Evolutionary conservation across 2,797 vertebrate species (phyloP), one percentile per base, ranked within the genome.

Genomic region (Pangasius krempfi): DNA sequence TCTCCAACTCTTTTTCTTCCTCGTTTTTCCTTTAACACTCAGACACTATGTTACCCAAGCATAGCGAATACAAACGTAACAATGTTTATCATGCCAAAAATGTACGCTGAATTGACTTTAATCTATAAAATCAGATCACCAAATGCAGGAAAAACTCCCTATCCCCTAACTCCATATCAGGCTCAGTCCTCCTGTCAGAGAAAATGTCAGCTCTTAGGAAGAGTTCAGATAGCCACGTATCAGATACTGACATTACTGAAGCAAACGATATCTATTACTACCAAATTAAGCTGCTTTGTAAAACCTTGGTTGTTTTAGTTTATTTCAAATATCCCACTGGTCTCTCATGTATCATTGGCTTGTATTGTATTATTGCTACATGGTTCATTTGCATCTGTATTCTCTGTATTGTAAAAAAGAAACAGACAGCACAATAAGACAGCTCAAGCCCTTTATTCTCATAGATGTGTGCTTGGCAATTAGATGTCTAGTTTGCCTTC

Each of bases 401-500:
- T 64, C 13, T 2, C 25, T 66, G 44, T 13, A 27, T 64, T 44
- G 3, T 27, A 18, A 64, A n/a, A 40, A 10, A 84, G 12, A 20
- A 83, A 50, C 3, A 40, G n/a, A 58, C 25, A 78, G 8, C 10
- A 70, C 27, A 72, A 80, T 16, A 27, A 70, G 16, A n/a, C 47
- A 25, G 20, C 16, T 44, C 25, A 64, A 47, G 37, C 37, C 68
- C n/a, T 84, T 82, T 56, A 84, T 84, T 78, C 88, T 90, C 89
- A 37, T 62, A 90, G 58, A 93, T 92, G 91, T 89, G 91, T 91
- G 90, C 75, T 86, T 90, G 89, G 92, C 91, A 92, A 7, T 52
- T 93, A 94, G 40, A 83, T 89, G 88, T 89, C 92, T 91, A 94
- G 92, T 86, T 93, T 92, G 89, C 88, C 89, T 87, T 88, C 90